Percentiles rank a stretch among this genome's conserved stretches.
Evolutionary conservation across 2,113 vertebrate genomes (phyloP).

Genomic region (Ancistrus triradiatus): DNA sequence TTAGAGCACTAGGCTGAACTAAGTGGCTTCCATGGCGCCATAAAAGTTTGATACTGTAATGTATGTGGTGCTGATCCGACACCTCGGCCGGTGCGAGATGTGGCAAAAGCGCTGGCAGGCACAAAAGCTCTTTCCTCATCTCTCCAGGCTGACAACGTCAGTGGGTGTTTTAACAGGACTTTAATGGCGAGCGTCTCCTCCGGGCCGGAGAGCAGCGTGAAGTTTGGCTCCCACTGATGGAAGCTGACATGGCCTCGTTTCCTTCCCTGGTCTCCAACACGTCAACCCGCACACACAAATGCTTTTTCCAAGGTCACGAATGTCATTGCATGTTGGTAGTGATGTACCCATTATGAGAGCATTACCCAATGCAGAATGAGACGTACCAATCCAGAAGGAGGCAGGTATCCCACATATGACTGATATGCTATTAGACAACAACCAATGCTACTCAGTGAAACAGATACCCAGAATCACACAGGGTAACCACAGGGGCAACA

Average conservation of each 20-base stretch:
- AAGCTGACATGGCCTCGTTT: constrained; percentile 83
- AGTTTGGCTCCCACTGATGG: constrained; percentile 66
- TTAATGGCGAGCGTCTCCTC: constrained; percentile 87
- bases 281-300: not conserved
- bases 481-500: no score
- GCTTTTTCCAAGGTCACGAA: not conserved
- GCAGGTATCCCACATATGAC: no score
- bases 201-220: constrained; percentile 82
- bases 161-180: constrained; percentile 90
- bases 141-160: constrained; percentile 79
- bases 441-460: no score
- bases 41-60: constrained; percentile 82
- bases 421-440: no score
- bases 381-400: no score
- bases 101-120: constrained; percentile 18
- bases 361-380: no score
- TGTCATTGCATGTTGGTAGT: no score
- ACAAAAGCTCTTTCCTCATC: constrained; percentile 10
- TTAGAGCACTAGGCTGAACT: no score
- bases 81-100: constrained; percentile 67
- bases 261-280: constrained; percentile 23
- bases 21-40: constrained; percentile 40
- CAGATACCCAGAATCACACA: no score
- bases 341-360: no score
- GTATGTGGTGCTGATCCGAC: constrained; percentile 79